A percentile compares a stretch with the other conserved stretches of the same genome.
phyloP scores from a whole-genome alignment of 2,113 vertebrate genomes.

The Pipra filicauda region DNA sequence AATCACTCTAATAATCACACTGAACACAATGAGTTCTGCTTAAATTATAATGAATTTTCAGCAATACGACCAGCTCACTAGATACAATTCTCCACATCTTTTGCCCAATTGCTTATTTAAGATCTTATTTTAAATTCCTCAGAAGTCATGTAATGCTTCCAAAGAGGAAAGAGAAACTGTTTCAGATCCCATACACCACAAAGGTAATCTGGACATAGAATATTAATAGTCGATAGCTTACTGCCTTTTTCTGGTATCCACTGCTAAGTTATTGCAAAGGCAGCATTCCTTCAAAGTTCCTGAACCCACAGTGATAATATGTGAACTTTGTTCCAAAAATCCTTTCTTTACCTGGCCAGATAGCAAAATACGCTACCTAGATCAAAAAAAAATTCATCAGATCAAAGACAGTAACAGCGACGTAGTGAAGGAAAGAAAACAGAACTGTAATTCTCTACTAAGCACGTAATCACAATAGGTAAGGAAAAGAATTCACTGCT shows the following conservation, averaged over 20 bases:
- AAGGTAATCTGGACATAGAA: not conserved
- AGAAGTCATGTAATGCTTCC: not conserved
- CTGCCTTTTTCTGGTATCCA: too few relatives aligned
- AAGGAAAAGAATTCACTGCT: not conserved
- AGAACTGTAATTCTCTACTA: not conserved
- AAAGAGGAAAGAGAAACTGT: not conserved
- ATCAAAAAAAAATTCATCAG: not conserved
- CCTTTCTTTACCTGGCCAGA: not conserved
- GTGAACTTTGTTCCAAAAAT: not conserved
- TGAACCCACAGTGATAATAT: not conserved
- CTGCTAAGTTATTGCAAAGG: not conserved
- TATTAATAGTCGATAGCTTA: not conserved
- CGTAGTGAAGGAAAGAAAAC: not conserved
- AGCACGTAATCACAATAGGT: rapidly evolving
- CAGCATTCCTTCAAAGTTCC: not conserved
- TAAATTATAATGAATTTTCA: not conserved
- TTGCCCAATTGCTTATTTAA: not conserved
- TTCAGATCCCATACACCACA: not conserved
- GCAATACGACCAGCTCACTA: not conserved
- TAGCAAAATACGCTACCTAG: not conserved
- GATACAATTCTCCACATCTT: not conserved
- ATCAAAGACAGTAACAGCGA: not conserved
- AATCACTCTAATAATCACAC: not conserved
- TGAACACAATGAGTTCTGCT: not conserved
- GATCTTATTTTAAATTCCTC: not conserved